Evolutionary conservation across 2,113 vertebrate species (phyloP), one percentile per base, ranked within the genome.

Genomic region (Cichladusa arquata): DNA sequence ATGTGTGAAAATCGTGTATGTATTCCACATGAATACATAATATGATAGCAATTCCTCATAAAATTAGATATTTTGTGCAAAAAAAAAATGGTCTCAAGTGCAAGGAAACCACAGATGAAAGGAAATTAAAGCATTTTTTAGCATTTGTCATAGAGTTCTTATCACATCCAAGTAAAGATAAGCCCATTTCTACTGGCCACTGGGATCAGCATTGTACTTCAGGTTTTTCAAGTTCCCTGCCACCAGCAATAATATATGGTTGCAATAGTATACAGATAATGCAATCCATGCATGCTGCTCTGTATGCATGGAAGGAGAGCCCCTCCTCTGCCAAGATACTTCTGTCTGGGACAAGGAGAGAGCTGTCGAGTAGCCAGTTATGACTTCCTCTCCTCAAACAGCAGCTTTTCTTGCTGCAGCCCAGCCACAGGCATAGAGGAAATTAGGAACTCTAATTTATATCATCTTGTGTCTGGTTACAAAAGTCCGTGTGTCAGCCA

Each of bases 161-260:
- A 24, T 20, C 26, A 44, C 12, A 29, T 66, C 19, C 33, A 48
- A 22, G 23, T 60, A 60, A 90, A 71, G 45, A 54, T 19, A 61
- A 90, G n/a, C 11, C 17, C 22, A 23, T 76, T 85, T 91, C 45
- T 50, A 14, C 53, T 70, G 48, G 26, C 33, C 33, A 14, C 42
- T 85, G 24, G 33, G 17, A 47, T 72, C 61, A 92, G 5, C 29
- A 8, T 45, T 29, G 6, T 38, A 38, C 61, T 85, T 79, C 70
- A 74, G 5, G 22, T 81, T 31, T 58, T 92, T 78, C 34, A 47
- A 29, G 62, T 62, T 89, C 19, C 7, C 7, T 87, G 45, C 42
- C 1, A 2, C 54, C 44, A 50, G 33, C 0, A 0, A 36, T 51
- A 51, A 38, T 69, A 51, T 60, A 8, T 26, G 44, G 18, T 18